A percentile compares a stretch with the other conserved stretches of the same genome.
Evolutionary conservation across 2,113 vertebrate species (phyloP).

Genomic region (Clinocottus analis): DNA sequence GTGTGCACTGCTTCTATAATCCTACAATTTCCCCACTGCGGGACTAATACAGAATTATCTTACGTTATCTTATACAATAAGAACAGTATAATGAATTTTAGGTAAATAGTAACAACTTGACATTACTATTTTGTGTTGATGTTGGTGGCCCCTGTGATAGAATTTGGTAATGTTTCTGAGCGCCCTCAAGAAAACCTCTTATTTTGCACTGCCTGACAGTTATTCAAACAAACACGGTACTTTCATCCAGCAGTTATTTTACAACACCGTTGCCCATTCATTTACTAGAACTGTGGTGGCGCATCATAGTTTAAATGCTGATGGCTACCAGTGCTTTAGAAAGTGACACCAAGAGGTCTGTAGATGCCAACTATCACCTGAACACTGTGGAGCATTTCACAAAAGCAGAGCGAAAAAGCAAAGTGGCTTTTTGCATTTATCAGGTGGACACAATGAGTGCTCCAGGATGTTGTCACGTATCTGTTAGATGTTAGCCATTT

Average conservation of each 20-base stretch:
- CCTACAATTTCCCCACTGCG: no score
- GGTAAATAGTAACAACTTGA: not conserved
- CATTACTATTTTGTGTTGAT: not conserved
- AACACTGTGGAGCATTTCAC: not conserved
- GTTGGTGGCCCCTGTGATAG: not conserved
- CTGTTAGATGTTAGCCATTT: not conserved
- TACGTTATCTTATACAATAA: no score
- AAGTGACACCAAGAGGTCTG: no score
- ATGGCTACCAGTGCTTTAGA: not conserved
- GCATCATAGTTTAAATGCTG: not conserved
- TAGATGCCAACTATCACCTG: no score
- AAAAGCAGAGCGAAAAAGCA: not conserved
- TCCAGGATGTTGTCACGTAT: not conserved
- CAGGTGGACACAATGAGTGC: not conserved
- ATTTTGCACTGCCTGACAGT: not conserved
- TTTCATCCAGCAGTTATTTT: not conserved
- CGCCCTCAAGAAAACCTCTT: not conserved
- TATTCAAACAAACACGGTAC: not conserved
- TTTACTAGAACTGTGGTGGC: not conserved
- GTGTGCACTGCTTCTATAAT: no score
- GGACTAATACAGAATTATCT: no score
- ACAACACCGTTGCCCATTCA: not conserved
- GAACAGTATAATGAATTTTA: not conserved
- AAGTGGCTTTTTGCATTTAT: not conserved
- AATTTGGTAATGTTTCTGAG: not conserved